Evolutionary conservation across 1,140 invertebrate species (phyloP).

Genomic region (Aphaenogaster floridana): DNA sequence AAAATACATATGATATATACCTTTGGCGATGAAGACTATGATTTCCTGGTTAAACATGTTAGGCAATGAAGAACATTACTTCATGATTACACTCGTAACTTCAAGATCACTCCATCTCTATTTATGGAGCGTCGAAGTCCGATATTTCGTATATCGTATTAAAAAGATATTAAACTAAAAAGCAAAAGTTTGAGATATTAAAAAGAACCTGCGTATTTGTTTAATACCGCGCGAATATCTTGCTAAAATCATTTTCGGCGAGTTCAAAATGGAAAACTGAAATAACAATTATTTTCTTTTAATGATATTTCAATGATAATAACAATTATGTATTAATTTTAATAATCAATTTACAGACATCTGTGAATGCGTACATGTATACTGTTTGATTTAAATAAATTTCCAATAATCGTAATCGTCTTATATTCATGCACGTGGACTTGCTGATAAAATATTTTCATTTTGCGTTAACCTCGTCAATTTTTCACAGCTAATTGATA

Average conservation of each 20-base stretch:
- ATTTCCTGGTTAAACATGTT: neutral
- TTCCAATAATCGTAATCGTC: neutral
- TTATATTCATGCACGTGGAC: neutral
- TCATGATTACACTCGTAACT: neutral
- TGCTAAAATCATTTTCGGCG: neutral
- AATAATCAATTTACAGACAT: neutral
- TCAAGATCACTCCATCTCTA: neutral
- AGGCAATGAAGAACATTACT: neutral
- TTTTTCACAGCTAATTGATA: conserved; percentile 38
- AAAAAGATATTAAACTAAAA: conserved; percentile 15
- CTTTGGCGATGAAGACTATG: neutral
- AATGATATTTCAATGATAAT: neutral
- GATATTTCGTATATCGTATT: neutral
- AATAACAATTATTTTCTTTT: neutral
- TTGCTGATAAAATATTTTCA: neutral
- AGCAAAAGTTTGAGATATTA: neutral
- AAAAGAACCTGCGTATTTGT: neutral
- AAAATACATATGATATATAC: neutral
- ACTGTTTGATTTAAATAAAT: conserved; percentile 2
- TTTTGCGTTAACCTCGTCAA: neutral
- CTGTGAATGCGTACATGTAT: neutral
- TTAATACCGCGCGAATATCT: neutral
- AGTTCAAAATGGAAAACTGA: neutral
- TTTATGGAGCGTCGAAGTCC: neutral
- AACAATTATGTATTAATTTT: neutral